These are phyloP conservation scores for Horisme vitalbata DNA, from an alignment of 2,888 invertebrate species.

Conservation along the genomic window DNA sequence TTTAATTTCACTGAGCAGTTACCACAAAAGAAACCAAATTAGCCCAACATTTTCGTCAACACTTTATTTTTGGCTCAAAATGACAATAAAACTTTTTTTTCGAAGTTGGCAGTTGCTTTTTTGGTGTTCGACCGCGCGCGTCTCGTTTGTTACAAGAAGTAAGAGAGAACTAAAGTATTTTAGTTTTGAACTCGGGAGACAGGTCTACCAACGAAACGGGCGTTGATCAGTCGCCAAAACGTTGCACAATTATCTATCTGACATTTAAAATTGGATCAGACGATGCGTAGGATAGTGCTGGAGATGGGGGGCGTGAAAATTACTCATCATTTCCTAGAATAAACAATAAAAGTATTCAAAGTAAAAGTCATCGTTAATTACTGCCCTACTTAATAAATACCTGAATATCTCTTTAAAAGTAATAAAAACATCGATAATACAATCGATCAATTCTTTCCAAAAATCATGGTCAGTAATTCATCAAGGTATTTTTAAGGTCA, in stretches of 20 bases:
- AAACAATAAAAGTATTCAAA: too few species aligned
- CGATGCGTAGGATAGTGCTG: slow-evolving; percentile 53
- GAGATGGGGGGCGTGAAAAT: slow-evolving; percentile 37
- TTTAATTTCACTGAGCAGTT: slow-evolving; percentile 22
- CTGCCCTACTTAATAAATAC: too few species aligned
- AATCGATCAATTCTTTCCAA: too few species aligned
- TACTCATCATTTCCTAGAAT: slow-evolving; percentile 6
- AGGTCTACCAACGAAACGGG: slow-evolving; percentile 48
- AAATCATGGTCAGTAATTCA: too few species aligned
- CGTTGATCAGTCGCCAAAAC: slow-evolving; percentile 72
- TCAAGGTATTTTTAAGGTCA: too few species aligned
- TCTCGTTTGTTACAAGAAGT: slow-evolving; percentile 31
- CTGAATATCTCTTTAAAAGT: too few species aligned
- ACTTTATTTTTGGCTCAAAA: slow-evolving; percentile 39
- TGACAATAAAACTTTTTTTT: slow-evolving; percentile 32
- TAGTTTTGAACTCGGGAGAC: slow-evolving; percentile 46
- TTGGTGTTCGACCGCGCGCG: slow-evolving; percentile 35
- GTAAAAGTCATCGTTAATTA: too few species aligned
- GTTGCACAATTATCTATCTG: slow-evolving; percentile 81
- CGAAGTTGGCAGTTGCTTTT: slow-evolving; percentile 35
- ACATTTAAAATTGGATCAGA: slow-evolving; percentile 81
- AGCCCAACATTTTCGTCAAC: slow-evolving; percentile 45
- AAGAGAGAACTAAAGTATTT: slow-evolving; percentile 61
- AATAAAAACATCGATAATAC: too few species aligned
- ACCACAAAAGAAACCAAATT: slow-evolving; percentile 34